Base-by-base conservation (phyloP, 2,113 vertebrate genomes). In the Megaptera novaeangliae region DNA sequence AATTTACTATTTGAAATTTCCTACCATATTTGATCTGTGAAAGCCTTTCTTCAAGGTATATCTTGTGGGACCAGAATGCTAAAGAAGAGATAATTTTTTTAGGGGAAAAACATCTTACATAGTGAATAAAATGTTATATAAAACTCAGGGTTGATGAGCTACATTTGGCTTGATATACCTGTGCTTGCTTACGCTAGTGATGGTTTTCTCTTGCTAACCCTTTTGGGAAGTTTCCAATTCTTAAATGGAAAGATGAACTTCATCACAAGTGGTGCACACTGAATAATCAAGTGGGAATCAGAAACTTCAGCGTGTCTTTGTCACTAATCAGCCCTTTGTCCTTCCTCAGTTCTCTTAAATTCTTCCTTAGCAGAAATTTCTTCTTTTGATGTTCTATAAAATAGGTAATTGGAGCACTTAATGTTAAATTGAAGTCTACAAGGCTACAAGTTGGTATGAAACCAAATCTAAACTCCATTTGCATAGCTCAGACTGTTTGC, bases 141-240 rank as follows among this genome's bases (percentile, higher is more conserved):
- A 96, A 90, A 78, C 21, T 93, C 25, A 46, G 27, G 6, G 3
- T n/a, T 44, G 17, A 61, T 64, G 18, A 93, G 81, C 8, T 89
- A 41, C 46, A 39, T 83, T 52, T 59, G 6, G 46, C 8, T 63
- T 63, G 11, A 11, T 17, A 4, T 29, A 49, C 61, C n/a, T 69
- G 31, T 63, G n/a, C 31, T 34, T 68, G 7, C 6, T 82, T 75
- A 29, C 0, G 23, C 20, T 83, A 59, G 14, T n/a, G 39, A 17
- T 71, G 18, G 9, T 59, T 96, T 82, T 61, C 6, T 9, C 15
- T 80, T 57, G 20, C 66, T 66, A 23, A 85, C 25, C 4, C 15
- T 75, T 18, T 39, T n/a, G 20, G 8, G 25, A 81, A 25, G 5
- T 71, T 86, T 17, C 12, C 11, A 57, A 2, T 36, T 72, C 20